phyloP scores from a whole-genome alignment of 2,113 vertebrate genomes.

The Halichoerus grypus region DNA sequence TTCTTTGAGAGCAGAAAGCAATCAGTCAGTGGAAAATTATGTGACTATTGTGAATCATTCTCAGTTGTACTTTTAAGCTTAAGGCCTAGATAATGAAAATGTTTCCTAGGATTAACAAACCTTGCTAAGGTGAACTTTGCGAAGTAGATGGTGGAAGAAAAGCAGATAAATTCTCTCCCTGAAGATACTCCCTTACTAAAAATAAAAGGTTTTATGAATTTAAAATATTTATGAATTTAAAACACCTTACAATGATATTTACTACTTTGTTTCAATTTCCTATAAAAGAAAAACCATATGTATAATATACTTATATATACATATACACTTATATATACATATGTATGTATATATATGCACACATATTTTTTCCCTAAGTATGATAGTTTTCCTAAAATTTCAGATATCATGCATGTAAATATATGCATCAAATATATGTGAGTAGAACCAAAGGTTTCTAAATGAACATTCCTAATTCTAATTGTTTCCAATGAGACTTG shows the following conservation, averaged over 20 bases:
- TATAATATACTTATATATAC: not conserved
- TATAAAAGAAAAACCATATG: not conserved
- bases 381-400: not conserved
- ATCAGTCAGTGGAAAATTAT: slow-evolving; percentile 13
- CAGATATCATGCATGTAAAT: not conserved
- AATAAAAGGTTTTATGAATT: not conserved
- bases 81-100: slow-evolving; percentile 25
- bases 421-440: not conserved
- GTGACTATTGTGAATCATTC: slow-evolving; percentile 25
- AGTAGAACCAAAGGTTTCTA: slow-evolving; percentile 20
- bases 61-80: slow-evolving; percentile 41
- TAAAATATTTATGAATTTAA: slow-evolving; percentile 11
- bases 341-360: no score
- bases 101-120: not conserved
- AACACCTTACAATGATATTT: not conserved
- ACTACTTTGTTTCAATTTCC: not conserved
- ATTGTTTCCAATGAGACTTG: slow-evolving; percentile 73
- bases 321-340: not conserved
- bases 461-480: slow-evolving; percentile 58
- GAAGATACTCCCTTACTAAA: not conserved
- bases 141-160: not conserved
- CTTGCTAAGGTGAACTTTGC: not conserved
- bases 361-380: not conserved
- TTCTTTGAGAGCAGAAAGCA: slow-evolving; percentile 57
- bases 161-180: not conserved